phyloP scores from a whole-genome alignment of 2,113 vertebrate genomes.

The Coracopsis vasa region DNA sequence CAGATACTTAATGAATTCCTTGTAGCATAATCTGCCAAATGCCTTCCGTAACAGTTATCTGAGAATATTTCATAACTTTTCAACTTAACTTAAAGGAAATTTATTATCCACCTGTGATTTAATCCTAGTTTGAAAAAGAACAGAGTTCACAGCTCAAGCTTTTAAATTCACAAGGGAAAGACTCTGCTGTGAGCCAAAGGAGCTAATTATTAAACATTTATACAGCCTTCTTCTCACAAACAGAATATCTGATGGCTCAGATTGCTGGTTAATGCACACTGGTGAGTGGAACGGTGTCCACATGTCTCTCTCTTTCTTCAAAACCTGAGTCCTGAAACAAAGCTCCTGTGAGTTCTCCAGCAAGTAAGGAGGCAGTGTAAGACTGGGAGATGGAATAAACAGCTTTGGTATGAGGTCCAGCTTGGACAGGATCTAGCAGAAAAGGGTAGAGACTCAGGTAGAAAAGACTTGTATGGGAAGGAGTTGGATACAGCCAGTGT shows the following conservation, averaged over 20 bases:
- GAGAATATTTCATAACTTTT: constrained; percentile 6
- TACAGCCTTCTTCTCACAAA: not conserved
- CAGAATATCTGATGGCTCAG: not conserved
- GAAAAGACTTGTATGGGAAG: not conserved
- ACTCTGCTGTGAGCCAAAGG: not conserved
- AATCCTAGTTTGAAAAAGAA: not conserved
- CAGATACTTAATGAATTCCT: constrained; percentile 6
- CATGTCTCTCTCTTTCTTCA: not conserved
- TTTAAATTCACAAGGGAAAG: not conserved
- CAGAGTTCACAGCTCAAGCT: not conserved
- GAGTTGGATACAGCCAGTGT: not conserved
- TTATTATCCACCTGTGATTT: constrained; percentile 4
- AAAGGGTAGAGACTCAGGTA: not conserved
- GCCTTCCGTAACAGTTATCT: not conserved
- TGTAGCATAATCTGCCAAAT: not conserved
- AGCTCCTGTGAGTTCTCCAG: not conserved
- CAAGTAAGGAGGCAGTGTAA: not conserved
- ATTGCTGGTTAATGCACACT: not conserved
- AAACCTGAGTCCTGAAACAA: not conserved
- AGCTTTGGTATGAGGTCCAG: not conserved
- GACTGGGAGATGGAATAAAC: not conserved
- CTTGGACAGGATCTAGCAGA: not conserved
- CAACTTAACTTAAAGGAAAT: not conserved
- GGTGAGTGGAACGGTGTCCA: not conserved
- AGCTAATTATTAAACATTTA: constrained; percentile 3